These are phyloP conservation scores for Oreonectes daqikongensis DNA, from an alignment of 2,797 vertebrate genomes.

Conservation along the genomic window DNA sequence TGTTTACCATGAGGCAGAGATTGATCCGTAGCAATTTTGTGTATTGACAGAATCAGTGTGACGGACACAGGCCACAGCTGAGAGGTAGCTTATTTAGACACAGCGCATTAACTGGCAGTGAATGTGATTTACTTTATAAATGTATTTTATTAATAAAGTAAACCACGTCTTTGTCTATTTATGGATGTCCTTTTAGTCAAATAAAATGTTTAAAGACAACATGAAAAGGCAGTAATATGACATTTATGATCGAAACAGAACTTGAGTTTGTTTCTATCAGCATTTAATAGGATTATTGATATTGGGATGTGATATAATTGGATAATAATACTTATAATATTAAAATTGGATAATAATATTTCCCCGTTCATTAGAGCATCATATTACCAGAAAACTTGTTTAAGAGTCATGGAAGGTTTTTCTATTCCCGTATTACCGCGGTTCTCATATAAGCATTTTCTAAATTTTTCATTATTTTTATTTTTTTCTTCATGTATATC, in stretches of 20 bases:
- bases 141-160: too few relatives aligned
- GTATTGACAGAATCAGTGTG: constrained; percentile 37
- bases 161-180: not conserved
- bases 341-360: not conserved
- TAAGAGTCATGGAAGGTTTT: too few relatives aligned
- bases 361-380: not conserved
- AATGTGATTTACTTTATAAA: constrained; percentile 24
- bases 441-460: too few relatives aligned
- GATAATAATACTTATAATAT: too few relatives aligned
- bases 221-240: not conserved
- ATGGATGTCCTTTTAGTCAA: not conserved
- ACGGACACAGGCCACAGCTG: constrained; percentile 25
- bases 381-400: not conserved
- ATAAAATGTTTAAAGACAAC: not conserved
- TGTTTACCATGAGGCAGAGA: constrained; percentile 17
- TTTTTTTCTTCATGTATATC: too few relatives aligned
- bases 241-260: too few relatives aligned
- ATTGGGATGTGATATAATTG: not conserved
- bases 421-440: too few relatives aligned
- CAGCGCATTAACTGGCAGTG: not conserved
- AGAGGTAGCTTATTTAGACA: constrained; percentile 23
- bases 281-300: too few relatives aligned
- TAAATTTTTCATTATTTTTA: too few relatives aligned
- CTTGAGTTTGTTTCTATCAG: too few relatives aligned
- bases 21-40: constrained; percentile 30